A percentile compares a stretch with the other conserved stretches of the same genome.
These are phyloP conservation scores for Acromyrmex echinatior DNA, from an alignment of 1,140 invertebrate genomes.

Conservation along the genomic window DNA sequence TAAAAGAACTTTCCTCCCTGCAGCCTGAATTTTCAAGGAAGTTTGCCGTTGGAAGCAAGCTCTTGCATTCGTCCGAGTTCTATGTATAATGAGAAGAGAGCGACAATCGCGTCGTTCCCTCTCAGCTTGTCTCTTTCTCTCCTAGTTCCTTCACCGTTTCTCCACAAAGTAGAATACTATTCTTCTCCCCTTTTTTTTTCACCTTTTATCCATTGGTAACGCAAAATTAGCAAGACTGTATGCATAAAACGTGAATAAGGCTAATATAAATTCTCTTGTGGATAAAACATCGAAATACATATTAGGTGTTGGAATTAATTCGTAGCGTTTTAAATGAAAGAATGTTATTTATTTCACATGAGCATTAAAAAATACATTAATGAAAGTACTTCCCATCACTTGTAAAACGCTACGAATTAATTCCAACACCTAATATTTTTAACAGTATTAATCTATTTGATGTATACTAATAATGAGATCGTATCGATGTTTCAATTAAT, in stretches of 20 bases:
- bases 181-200: slow-evolving; percentile 13
- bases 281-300: background rate
- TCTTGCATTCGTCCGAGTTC: slow-evolving; percentile 82
- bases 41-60: slow-evolving; percentile 79
- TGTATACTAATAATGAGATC: background rate
- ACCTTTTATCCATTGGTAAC: slow-evolving; percentile 20
- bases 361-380: no score
- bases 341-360: no score
- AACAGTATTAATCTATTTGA: slow-evolving; percentile 1
- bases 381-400: no score
- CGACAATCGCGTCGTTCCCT: slow-evolving; percentile 67
- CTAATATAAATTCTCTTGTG: slow-evolving; percentile 2
- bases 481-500: background rate
- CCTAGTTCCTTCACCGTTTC: slow-evolving; percentile 18
- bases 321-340: no score
- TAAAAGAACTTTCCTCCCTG: slow-evolving; percentile 82
- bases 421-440: no score
- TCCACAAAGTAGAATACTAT: background rate
- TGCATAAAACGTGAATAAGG: background rate
- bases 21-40: slow-evolving; percentile 81
- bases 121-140: slow-evolving; percentile 17
- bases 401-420: no score
- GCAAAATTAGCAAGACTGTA: slow-evolving; percentile 52
- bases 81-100: slow-evolving; percentile 80
- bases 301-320: no score